Percentiles rank a stretch among this genome's conserved stretches.
These are phyloP conservation scores for Troides aeacus DNA, from an alignment of 2,888 invertebrate species.

Conservation along the genomic window DNA sequence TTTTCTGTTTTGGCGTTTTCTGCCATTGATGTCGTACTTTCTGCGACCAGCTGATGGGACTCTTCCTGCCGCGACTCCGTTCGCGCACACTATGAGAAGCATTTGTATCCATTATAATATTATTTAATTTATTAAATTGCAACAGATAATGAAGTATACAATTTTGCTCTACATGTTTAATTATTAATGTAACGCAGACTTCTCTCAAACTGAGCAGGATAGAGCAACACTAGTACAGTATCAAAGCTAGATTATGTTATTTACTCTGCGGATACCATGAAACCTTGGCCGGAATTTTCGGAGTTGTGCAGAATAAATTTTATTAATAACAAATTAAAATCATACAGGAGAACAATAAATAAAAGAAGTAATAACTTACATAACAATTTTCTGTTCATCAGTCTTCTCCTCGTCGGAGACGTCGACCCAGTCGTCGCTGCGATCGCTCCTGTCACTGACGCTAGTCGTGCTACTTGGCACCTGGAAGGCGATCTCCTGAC, in stretches of 20 bases:
- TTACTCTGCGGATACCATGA: constrained; percentile 55
- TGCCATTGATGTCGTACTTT: constrained; percentile 83
- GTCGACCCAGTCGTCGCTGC: constrained; percentile 85
- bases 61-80: constrained; percentile 73
- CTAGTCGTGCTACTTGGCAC: constrained; percentile 80
- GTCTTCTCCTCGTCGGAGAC: constrained; percentile 80
- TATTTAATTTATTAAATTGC: too few relatives aligned
- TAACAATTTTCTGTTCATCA: constrained; percentile 75
- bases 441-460: constrained; percentile 80
- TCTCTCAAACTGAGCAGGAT: constrained; percentile 46
- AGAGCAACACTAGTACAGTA: constrained; percentile 37
- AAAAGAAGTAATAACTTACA: constrained; percentile 50
- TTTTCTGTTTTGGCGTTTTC: constrained; percentile 70
- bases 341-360: too few relatives aligned
- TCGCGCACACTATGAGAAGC: constrained; percentile 75
- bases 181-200: constrained; percentile 31
- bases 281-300: constrained; percentile 36
- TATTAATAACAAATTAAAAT: too few relatives aligned
- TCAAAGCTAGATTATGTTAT: constrained; percentile 60
- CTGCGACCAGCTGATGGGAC: constrained; percentile 82
- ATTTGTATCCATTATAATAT: constrained; percentile 44
- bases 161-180: too few relatives aligned
- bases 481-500: constrained; percentile 74
- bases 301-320: constrained; percentile 31
- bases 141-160: too few relatives aligned